Evolutionary conservation across 2,888 invertebrate species (phyloP), one percentile per base, ranked within the genome.

Genomic region (Cheilosia impressa): DNA sequence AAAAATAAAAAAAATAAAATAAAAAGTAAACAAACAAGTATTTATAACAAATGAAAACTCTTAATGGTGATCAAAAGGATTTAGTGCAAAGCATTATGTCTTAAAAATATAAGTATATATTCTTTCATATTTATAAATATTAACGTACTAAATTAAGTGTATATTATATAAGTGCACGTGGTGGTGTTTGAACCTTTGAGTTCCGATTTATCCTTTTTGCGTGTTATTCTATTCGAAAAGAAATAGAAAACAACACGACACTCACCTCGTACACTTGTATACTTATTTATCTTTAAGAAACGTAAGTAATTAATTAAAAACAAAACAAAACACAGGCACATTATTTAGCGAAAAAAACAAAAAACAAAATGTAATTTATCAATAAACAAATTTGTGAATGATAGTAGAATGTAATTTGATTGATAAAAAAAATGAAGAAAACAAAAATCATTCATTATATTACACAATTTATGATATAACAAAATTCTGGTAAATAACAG

Each of bases 81-180:
- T 79, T 73, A 83, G 73, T 83, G 83, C 83, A 83, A 79, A 83
- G 83, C 83, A 83, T 83, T 83, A 83, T 31, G 73, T 83, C 82
- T 78, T 72, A 62, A 78, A 63, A 76, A 77, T 55, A 77, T 63
- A 71, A 66, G 65, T 83, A 83, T 83, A 83, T 83, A 83, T 83
- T 78, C 82, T 83, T 83, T 83, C 82, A 83, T 83, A 83, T 83
- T 78, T 83, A 83, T 83, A 83, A 78, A 66, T 71, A 83, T 62
- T 60, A 82, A 78, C 27, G 72, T 57, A 82, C 52, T 76, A 41
- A 65, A 82, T 66, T 77, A 82, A 77, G 50, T 68, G 66, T 66
- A 68, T 55, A 72, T 27, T 77, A 50, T 62, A 41, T 66, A 72
- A 82, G 72, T 77, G 71, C 58, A 72, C 60, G 65, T 72, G 66